Conservation (phyloP, 2,797 vertebrate species). For the Pseudopleuronectes americanus region DNA sequence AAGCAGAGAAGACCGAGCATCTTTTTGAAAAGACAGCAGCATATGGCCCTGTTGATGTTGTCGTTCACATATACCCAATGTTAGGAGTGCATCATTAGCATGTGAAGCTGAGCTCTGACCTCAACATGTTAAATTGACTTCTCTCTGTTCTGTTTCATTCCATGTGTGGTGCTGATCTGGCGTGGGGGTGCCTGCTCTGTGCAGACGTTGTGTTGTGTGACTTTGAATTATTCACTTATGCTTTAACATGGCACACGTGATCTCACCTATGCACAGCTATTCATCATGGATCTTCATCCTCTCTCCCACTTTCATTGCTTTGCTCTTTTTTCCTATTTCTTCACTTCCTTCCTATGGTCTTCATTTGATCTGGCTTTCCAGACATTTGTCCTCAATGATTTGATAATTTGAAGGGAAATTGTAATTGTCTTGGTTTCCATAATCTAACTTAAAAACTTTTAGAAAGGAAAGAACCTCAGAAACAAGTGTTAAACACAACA, state of each 20-base stretch:
- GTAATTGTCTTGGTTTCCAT: no score
- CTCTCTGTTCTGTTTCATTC: constrained; percentile 35
- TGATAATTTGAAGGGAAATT: no score
- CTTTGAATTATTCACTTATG: constrained; percentile 70
- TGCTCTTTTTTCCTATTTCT: constrained; percentile 2
- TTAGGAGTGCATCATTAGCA: neutral
- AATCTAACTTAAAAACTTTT: no score
- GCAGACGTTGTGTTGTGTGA: constrained; percentile 51
- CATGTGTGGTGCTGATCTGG: neutral
- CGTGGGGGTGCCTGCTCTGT: constrained; percentile 2
- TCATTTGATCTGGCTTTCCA: neutral
- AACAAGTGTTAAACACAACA: no score
- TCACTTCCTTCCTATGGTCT: neutral
- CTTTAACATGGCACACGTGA: constrained; percentile 61
- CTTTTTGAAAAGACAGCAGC: constrained; percentile 7
- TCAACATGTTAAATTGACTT: constrained; percentile 51
- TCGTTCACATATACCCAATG: neutral
- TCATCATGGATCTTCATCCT: constrained; percentile 43
- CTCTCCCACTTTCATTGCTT: neutral
- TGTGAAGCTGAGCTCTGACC: constrained; percentile 40
- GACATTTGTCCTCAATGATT: neutral
- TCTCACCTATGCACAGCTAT: constrained; percentile 32
- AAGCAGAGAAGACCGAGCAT: neutral
- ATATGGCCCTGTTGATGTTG: neutral
- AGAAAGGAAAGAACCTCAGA: no score